Conservation (phyloP, 2,888 invertebrate species). For the Pomacea canaliculata region DNA sequence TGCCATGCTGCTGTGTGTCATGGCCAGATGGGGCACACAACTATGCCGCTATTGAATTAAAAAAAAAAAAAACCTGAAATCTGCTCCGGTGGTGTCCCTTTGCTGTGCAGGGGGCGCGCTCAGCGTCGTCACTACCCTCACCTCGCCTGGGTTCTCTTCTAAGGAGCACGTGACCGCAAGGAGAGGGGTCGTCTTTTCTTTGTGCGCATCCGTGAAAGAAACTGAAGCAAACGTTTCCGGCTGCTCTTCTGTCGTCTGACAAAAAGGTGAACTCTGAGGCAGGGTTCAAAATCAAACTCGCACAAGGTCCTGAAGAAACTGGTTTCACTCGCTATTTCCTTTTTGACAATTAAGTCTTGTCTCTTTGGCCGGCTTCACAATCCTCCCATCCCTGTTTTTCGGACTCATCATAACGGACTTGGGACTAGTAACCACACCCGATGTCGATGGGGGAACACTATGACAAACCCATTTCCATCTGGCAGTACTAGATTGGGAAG, state of each 20-base stretch:
- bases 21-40: background rate
- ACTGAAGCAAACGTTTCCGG: conserved; percentile 10
- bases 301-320: background rate
- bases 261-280: conserved; percentile 6
- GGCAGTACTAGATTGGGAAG: too few species aligned
- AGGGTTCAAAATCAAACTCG: conserved; percentile 7
- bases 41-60: background rate
- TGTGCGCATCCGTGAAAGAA: background rate
- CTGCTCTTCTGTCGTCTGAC: background rate
- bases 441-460: too few species aligned
- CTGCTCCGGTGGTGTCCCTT: background rate
- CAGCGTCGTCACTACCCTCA: background rate
- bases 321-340: background rate
- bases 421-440: too few species aligned
- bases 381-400: too few species aligned
- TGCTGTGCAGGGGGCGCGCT: background rate
- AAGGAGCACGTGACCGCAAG: background rate
- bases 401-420: too few species aligned
- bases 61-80: background rate
- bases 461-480: too few species aligned
- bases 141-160: background rate
- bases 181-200: conserved; percentile 4
- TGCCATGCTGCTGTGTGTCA: background rate
- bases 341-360: background rate
- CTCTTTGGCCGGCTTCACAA: too few species aligned